Percentiles rank a stretch among this genome's conserved stretches.
phyloP scores from a whole-genome alignment of 2,888 invertebrate species.

The Temnothorax rugatulus region DNA sequence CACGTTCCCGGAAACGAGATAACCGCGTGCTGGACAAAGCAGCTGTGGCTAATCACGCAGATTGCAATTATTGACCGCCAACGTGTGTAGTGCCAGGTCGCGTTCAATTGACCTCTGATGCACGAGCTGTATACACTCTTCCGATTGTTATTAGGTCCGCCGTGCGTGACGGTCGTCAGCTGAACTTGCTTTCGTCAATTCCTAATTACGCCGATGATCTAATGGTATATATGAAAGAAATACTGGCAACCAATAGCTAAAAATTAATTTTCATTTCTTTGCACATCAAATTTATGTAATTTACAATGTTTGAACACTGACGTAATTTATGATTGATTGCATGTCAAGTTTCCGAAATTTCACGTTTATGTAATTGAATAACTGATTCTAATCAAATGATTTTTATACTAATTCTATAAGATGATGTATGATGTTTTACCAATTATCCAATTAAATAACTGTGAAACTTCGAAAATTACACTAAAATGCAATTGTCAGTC shows the following conservation, averaged over 20 bases:
- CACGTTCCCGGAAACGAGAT: conserved; percentile 30
- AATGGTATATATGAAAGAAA: conserved; percentile 1
- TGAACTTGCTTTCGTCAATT: conserved; percentile 32
- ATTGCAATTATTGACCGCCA: conserved; percentile 62
- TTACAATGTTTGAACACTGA: not conserved
- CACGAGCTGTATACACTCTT: conserved; percentile 37
- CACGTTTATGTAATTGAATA: conserved; percentile 4
- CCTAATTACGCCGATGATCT: not conserved
- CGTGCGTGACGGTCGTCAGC: conserved; percentile 42
- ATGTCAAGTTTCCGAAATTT: not conserved
- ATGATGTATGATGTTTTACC: not conserved
- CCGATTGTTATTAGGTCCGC: conserved; percentile 58
- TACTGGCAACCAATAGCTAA: not conserved
- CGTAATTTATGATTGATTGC: not conserved
- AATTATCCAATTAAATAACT: not conserved
- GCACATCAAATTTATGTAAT: conserved; percentile 18
- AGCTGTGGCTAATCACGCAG: conserved; percentile 54
- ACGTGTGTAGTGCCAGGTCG: conserved; percentile 52
- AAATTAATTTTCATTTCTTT: conserved; percentile 9
- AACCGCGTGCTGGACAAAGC: conserved; percentile 17
- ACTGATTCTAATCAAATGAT: not conserved
- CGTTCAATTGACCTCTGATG: conserved; percentile 69
- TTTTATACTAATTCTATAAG: not conserved
- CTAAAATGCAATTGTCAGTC: not conserved
- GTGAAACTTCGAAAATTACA: not conserved